These are phyloP conservation scores for Agelaius phoeniceus DNA, from an alignment of 2,113 vertebrate genomes.

Conservation along the genomic window DNA sequence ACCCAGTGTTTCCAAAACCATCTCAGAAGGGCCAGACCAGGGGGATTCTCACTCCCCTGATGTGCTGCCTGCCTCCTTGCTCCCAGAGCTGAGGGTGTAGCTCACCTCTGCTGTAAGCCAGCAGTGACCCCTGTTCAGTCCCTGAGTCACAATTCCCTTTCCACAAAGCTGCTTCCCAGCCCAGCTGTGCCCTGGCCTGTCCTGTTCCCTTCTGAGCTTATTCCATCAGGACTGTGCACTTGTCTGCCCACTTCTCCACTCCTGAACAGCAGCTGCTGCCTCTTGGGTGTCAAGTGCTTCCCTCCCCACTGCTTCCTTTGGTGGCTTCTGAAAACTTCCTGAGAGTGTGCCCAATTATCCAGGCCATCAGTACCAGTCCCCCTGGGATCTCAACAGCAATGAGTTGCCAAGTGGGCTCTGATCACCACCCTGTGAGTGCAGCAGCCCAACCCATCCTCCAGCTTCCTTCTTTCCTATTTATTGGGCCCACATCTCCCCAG, in stretches of 20 bases:
- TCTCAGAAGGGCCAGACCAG: background rate
- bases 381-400: background rate
- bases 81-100: background rate
- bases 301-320: background rate
- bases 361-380: background rate
- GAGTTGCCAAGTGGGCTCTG: background rate
- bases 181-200: background rate
- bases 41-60: background rate
- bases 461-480: background rate
- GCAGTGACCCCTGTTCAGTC: rapidly evolving
- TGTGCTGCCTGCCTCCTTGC: background rate
- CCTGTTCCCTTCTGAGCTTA: background rate
- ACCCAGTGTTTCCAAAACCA: background rate
- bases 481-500: background rate
- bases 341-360: background rate
- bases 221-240: background rate
- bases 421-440: background rate
- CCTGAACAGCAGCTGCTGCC: conserved; percentile 11
- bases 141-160: background rate
- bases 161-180: background rate
- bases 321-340: background rate
- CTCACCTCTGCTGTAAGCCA: background rate
- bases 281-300: background rate
- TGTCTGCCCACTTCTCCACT: background rate
- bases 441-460: background rate